These are phyloP conservation scores for Cirrhinus molitorella DNA, from an alignment of 2,797 vertebrate genomes.

Conservation along the genomic window DNA sequence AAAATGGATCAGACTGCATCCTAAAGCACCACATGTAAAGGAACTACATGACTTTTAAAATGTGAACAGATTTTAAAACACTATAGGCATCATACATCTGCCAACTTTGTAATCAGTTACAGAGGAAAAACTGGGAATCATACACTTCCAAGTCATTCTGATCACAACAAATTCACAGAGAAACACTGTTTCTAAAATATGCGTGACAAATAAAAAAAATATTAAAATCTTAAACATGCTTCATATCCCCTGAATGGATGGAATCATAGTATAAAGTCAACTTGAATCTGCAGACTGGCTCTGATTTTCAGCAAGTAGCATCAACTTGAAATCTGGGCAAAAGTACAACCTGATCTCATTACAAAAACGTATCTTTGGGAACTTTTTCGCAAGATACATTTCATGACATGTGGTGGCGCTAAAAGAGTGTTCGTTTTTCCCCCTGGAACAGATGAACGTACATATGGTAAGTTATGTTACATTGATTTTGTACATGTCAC, in stretches of 20 bases:
- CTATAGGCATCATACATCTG: background rate
- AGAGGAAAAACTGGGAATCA: background rate
- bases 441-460: too few relatives aligned
- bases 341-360: too few relatives aligned
- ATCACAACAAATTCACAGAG: background rate
- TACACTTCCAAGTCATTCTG: background rate
- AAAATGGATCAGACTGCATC: background rate
- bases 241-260: background rate
- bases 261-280: background rate
- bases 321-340: too few relatives aligned
- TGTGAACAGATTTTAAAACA: background rate
- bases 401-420: too few relatives aligned
- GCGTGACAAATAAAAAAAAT: background rate
- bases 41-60: background rate
- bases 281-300: too few relatives aligned
- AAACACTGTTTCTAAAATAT: background rate
- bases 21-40: background rate
- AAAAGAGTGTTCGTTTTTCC: too few relatives aligned
- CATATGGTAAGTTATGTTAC: too few relatives aligned
- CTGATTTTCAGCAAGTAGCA: too few relatives aligned
- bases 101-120: background rate
- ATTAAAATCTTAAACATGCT: background rate
- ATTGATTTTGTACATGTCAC: too few relatives aligned
- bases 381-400: too few relatives aligned
- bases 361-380: too few relatives aligned